Base-by-base conservation (phyloP, 2,113 vertebrate genomes). In the Nannospalax galili region DNA sequence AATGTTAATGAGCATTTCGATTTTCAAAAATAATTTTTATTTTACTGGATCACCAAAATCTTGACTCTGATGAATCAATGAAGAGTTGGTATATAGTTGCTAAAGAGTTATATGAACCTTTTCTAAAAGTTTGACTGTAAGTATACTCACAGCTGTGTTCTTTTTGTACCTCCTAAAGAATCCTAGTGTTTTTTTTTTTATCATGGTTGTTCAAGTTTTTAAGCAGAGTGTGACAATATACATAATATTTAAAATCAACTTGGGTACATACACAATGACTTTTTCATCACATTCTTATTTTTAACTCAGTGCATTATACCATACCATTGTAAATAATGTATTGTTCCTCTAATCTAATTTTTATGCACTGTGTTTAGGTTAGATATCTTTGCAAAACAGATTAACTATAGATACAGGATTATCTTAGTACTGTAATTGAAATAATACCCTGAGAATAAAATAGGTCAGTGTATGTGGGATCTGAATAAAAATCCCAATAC, bases 161-260 rank as follows among this genome's bases (percentile, higher is more conserved):
- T 26, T 85, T 75, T 84, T 87, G 3, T 84, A 30, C 45, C 17
- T 74, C 15, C 6, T 56, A 40, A 65, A 80, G 4, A 60, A 60
- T 90, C 42, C 28, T 67, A n/a, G 19, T 92, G 94, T 90, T 80
- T 35, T 32, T 95, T 90, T 80, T 35, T 32, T 95, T 56, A 90
- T 56, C 35, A 79, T 19, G 10, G 52, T 42, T 64, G 7, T 81
- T 88, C 85, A 75, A 45, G 88, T 72, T 84, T 96, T 91, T 79
- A 89, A 95, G 40, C 11, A 70, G 82, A 84, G 1, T 84, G 28
- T 22, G 30, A 64, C 28, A 96, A 79, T 80, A 72, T 92, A 1
- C 20, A 91, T 42, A 65, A 11, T 75, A 45, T 52, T 90, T 75
- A 95, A 88, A 87, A 74, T 86, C 37, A 82, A 19, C 20, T 6